A percentile compares a stretch with the other conserved stretches of the same genome.
These are phyloP conservation scores for Amphiprion clarkii DNA, from an alignment of 2,797 vertebrate species.

Conservation along the genomic window DNA sequence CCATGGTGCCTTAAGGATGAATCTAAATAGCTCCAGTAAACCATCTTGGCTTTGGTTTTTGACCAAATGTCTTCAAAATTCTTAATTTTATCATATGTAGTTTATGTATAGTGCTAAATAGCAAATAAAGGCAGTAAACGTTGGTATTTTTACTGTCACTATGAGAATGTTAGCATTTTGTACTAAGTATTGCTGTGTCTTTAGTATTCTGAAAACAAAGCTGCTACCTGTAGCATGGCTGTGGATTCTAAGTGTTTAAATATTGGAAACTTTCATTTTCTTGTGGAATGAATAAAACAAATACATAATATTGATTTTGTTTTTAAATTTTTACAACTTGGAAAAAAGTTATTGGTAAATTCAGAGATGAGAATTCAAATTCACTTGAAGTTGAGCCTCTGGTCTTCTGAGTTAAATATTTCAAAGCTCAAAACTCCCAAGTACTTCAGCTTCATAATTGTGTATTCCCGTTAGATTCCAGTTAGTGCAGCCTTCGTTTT, in stretches of 20 bases:
- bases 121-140: too few species aligned
- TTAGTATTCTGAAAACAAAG: too few species aligned
- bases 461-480: not conserved
- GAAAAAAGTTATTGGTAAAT: not conserved
- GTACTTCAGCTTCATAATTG: not conserved
- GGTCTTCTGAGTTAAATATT: not conserved
- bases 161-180: not conserved
- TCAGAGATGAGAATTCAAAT: not conserved
- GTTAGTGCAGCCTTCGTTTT: not conserved
- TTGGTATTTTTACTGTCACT: too few species aligned
- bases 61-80: too few species aligned
- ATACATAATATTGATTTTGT: too few species aligned
- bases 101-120: too few species aligned
- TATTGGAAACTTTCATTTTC: not conserved
- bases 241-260: not conserved
- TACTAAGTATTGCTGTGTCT: not conserved
- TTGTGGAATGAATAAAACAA: not conserved
- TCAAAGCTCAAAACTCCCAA: not conserved
- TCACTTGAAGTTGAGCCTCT: not conserved
- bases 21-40: too few species aligned
- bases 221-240: too few species aligned
- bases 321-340: too few species aligned
- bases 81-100: too few species aligned
- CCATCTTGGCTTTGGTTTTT: too few species aligned
- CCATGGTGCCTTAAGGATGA: too few species aligned